phyloP scores from a whole-genome alignment of 2,797 vertebrate species.

The Smutsia temminckii region DNA sequence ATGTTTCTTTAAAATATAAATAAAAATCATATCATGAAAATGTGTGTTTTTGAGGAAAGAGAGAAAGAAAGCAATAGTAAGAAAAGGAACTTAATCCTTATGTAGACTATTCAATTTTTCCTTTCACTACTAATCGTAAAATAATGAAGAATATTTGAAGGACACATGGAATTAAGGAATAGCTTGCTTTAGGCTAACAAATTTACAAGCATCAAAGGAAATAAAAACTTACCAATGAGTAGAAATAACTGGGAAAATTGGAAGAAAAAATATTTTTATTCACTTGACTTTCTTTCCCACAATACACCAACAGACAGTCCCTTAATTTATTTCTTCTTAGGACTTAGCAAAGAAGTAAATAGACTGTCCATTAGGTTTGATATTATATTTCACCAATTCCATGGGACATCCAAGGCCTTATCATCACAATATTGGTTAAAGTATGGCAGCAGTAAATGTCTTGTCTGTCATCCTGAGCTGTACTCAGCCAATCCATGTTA shows the following conservation, averaged over 20 bases:
- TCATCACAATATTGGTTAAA: conserved; percentile 84
- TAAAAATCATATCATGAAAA: background rate
- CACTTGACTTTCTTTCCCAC: conserved; percentile 62
- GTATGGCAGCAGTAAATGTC: conserved; percentile 86
- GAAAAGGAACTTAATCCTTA: background rate
- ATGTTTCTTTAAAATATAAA: background rate
- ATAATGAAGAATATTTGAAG: conserved; percentile 24
- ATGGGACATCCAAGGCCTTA: conserved; percentile 84
- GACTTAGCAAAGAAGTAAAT: conserved; percentile 84
- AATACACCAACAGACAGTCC: conserved; percentile 67
- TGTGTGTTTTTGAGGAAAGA: background rate
- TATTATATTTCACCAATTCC: conserved; percentile 85
- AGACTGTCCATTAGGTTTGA: conserved; percentile 84
- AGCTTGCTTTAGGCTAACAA: conserved; percentile 52
- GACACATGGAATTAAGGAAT: background rate
- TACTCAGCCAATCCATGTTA: conserved; percentile 82
- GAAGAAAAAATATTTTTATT: conserved; percentile 78
- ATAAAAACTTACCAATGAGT: conserved; percentile 32
- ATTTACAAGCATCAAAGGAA: conserved; percentile 38
- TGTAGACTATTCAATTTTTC: background rate
- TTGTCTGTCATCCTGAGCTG: conserved; percentile 83
- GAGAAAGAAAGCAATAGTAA: background rate
- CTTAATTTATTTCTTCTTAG: conserved; percentile 85
- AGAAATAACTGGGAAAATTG: conserved; percentile 59
- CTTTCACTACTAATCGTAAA: background rate